Conservation (phyloP, 2,888 invertebrate genomes). For the Cephus runcator region DNA sequence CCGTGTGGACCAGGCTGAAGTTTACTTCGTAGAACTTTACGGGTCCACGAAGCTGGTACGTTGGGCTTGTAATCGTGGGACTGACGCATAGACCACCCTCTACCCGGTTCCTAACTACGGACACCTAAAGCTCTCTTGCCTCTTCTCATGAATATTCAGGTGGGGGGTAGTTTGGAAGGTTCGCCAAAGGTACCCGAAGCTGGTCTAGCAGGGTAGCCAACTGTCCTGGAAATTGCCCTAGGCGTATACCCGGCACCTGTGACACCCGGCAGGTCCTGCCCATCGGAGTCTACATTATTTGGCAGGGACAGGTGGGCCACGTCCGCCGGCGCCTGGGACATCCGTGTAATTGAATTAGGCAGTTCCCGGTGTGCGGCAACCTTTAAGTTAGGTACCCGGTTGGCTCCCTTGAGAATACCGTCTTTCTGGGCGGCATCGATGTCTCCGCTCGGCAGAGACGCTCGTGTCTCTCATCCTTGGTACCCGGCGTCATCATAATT, state of each 20-base stretch:
- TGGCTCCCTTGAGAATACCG: not conserved
- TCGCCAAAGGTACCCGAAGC: not conserved
- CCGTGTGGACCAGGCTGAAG: not conserved
- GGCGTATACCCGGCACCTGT: not conserved
- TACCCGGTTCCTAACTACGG: not conserved
- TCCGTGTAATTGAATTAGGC: not conserved
- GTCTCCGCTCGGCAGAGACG: conserved; percentile 25
- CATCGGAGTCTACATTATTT: not conserved
- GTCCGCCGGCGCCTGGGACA: not conserved
- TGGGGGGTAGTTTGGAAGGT: not conserved
- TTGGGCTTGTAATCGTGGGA: not conserved
- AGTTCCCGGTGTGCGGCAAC: not conserved
- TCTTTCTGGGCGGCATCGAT: conserved; percentile 24
- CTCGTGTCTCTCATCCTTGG: not conserved
- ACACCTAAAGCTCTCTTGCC: not conserved
- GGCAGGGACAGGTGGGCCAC: not conserved
- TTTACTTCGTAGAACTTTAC: not conserved
- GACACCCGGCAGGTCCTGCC: not conserved
- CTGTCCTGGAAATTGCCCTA: not conserved
- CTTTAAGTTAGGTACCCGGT: not conserved
- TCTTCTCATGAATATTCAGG: not conserved
- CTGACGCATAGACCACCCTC: not conserved
- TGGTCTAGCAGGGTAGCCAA: not conserved
- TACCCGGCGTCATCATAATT: not conserved
- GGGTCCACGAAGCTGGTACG: not conserved